phyloP scores from a whole-genome alignment of 2,888 invertebrate genomes.

The Azorinus chamasolen region DNA sequence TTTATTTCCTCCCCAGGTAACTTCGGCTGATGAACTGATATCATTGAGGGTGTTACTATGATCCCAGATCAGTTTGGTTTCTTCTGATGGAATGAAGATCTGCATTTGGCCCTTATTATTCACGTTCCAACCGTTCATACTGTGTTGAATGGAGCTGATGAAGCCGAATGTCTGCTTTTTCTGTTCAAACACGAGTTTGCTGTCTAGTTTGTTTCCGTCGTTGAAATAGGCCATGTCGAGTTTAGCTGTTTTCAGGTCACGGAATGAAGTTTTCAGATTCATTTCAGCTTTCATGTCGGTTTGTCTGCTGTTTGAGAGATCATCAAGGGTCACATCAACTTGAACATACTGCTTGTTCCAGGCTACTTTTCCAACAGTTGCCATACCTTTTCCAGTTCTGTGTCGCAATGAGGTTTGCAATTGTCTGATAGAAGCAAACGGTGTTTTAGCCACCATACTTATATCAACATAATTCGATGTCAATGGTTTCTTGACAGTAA shows the following conservation, averaged over 20 bases:
- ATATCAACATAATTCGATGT: conserved; percentile 58
- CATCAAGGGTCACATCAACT: conserved; percentile 57
- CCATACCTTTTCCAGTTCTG: conserved; percentile 44
- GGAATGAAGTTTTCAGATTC: conserved; percentile 65
- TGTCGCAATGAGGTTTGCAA: conserved; percentile 64
- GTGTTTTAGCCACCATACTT: conserved; percentile 65
- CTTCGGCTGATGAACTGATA: conserved; percentile 55
- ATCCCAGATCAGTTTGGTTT: conserved; percentile 66
- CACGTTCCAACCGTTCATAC: conserved; percentile 50
- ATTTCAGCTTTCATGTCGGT: conserved; percentile 65
- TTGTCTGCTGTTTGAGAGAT: conserved; percentile 49
- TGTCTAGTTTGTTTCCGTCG: conserved; percentile 51
- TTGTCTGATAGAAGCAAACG: conserved; percentile 64
- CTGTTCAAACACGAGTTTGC: conserved; percentile 30
- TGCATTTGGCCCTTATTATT: conserved; percentile 69
- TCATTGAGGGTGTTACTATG: conserved; percentile 63
- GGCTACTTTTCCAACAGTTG: conserved; percentile 52
- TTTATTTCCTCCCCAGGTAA: conserved; percentile 58
- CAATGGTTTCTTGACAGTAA: conserved; percentile 70
- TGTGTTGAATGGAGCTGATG: conserved; percentile 65
- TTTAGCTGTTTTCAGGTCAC: conserved; percentile 37
- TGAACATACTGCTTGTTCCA: conserved; percentile 62
- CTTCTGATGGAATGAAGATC: conserved; percentile 62
- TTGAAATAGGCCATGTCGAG: conserved; percentile 56
- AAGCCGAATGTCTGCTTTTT: conserved; percentile 58